Percentiles rank a stretch among this genome's conserved stretches.
Evolutionary conservation across 2,797 vertebrate genomes (phyloP).

Genomic region (Sebastes diaconus): DNA sequence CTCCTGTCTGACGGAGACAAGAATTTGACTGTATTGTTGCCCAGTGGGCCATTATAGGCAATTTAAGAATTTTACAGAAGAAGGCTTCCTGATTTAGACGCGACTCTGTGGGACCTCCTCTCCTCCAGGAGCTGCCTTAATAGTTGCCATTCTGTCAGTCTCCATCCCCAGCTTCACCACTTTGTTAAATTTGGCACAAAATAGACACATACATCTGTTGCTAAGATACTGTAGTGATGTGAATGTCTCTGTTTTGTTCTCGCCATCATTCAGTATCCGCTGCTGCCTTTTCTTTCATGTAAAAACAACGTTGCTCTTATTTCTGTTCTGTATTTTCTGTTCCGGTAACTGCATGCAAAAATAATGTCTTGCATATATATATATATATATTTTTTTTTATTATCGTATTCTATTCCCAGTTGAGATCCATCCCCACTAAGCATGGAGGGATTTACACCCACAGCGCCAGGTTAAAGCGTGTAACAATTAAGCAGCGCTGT

Average conservation of each 20-base stretch:
- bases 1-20: neutral
- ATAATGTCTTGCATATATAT: neutral
- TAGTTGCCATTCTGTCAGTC: constrained; percentile 32
- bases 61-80: constrained; percentile 20
- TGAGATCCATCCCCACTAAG: neutral
- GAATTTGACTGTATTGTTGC: neutral
- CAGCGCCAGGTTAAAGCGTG: neutral
- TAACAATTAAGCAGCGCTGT: neutral
- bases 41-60: constrained; percentile 15
- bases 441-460: neutral
- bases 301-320: neutral
- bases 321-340: neutral
- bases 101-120: constrained; percentile 22
- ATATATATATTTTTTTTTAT: neutral
- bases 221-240: constrained; percentile 74
- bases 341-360: neutral
- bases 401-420: neutral
- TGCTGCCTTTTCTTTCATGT: constrained; percentile 13
- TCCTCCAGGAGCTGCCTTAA: constrained; percentile 25
- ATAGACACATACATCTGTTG: constrained; percentile 73
- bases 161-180: constrained; percentile 21
- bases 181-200: constrained; percentile 55
- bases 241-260: constrained; percentile 54
- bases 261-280: constrained; percentile 33
- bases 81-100: constrained; percentile 11